Evolutionary conservation across 2,113 vertebrate species (phyloP).

Genomic region (Otocyon megalotis): DNA sequence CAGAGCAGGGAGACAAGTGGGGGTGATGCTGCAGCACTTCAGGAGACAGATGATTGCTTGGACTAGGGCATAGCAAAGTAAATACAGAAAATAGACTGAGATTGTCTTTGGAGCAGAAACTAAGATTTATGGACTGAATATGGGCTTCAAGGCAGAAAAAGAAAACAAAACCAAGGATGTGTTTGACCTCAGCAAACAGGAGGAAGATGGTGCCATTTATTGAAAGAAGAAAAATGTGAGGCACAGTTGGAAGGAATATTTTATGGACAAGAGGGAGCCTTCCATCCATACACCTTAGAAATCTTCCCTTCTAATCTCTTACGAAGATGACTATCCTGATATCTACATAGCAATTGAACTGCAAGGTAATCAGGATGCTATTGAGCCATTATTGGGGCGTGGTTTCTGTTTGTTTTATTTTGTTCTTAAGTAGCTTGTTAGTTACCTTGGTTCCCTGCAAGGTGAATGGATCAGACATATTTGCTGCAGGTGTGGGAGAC

Average conservation of each 20-base stretch:
- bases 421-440: not conserved
- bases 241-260: not conserved
- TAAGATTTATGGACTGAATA: not conserved
- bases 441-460: not conserved
- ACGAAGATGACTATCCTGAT: not conserved
- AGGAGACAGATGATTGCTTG: not conserved
- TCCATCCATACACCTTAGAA: not conserved
- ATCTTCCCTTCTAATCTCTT: not conserved
- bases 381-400: not conserved
- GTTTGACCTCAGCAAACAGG: not conserved
- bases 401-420: not conserved
- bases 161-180: not conserved
- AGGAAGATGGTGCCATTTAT: not conserved
- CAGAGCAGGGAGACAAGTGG: not conserved
- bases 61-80: no score
- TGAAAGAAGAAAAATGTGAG: not conserved
- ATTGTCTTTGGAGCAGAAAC: not conserved
- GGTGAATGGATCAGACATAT: not conserved
- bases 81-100: not conserved
- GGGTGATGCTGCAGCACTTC: not conserved
- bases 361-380: not conserved
- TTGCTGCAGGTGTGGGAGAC: not conserved
- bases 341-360: not conserved
- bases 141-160: not conserved
- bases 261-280: not conserved